Conservation (phyloP, 2,888 invertebrate species). For the Myopa testacea region DNA sequence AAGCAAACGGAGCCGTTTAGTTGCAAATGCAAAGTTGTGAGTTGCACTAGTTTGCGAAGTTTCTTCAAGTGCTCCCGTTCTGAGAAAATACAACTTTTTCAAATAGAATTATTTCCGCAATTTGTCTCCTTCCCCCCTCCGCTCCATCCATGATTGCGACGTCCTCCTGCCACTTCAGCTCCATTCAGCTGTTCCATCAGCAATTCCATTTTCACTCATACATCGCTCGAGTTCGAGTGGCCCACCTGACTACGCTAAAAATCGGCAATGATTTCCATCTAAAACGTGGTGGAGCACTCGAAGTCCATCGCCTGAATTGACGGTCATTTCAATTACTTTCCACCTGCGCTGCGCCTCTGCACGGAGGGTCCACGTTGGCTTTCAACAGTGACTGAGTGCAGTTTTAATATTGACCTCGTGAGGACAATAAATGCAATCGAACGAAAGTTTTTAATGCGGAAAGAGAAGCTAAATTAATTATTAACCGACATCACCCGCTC, state of each 20-base stretch:
- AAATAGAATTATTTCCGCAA: conserved; percentile 42
- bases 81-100: conserved; percentile 42
- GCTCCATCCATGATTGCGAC: not conserved
- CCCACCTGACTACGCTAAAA: not conserved
- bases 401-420: conserved; percentile 19
- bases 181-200: not conserved
- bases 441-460: not conserved
- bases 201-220: not conserved
- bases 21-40: conserved; percentile 21
- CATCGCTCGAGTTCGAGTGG: not conserved
- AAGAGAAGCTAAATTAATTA: conserved; percentile 13
- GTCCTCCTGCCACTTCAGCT: not conserved
- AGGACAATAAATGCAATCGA: not conserved
- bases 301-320: not conserved
- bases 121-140: conserved; percentile 18
- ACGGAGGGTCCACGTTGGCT: no score
- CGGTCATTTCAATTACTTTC: not conserved
- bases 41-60: conserved; percentile 36
- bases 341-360: not conserved
- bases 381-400: not conserved
- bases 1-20: conserved; percentile 23
- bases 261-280: conserved; percentile 1
- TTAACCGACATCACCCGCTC: not conserved
- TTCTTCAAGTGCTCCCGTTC: conserved; percentile 40
- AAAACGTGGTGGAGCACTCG: not conserved